Evolutionary conservation across 2,888 invertebrate species (phyloP).

Genomic region (Agonum fuliginosum): DNA sequence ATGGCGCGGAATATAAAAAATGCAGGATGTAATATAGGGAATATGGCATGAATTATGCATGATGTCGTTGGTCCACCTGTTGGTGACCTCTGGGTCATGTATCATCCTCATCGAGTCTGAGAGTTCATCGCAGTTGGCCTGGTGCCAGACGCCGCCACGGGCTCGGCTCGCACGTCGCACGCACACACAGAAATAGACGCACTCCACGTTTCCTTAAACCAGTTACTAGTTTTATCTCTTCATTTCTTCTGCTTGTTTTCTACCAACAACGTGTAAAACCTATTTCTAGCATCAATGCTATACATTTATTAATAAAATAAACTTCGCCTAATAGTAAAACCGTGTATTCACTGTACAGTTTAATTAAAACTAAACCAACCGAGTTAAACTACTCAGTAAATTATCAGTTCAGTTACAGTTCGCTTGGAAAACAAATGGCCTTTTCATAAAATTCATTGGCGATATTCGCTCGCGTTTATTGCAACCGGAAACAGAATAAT

Average conservation of each 20-base stretch:
- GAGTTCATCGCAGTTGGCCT: constrained; percentile 47
- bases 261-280: constrained; percentile 18
- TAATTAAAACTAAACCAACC: constrained; percentile 7
- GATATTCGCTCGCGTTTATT: not conserved
- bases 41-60: not conserved
- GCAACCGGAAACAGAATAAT: constrained; percentile 17
- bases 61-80: constrained; percentile 35
- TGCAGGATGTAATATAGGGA: not conserved
- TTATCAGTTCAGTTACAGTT: constrained; percentile 5
- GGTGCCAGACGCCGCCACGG: constrained; percentile 25
- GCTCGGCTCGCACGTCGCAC: constrained; percentile 18
- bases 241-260: constrained; percentile 7
- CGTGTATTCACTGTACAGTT: not conserved
- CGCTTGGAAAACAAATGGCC: not conserved
- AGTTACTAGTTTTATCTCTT: constrained; percentile 21
- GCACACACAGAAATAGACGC: constrained; percentile 30
- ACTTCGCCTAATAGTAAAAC: constrained; percentile 14
- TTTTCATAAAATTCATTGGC: constrained; percentile 1
- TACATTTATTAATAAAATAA: constrained; percentile 29
- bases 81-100: constrained; percentile 42
- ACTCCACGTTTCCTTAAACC: constrained; percentile 40
- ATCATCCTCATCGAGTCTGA: constrained; percentile 49
- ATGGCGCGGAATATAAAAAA: not conserved
- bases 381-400: no score
- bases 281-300: constrained; percentile 8